Conservation (phyloP, 2,888 invertebrate genomes). For the Mythimna impura region DNA sequence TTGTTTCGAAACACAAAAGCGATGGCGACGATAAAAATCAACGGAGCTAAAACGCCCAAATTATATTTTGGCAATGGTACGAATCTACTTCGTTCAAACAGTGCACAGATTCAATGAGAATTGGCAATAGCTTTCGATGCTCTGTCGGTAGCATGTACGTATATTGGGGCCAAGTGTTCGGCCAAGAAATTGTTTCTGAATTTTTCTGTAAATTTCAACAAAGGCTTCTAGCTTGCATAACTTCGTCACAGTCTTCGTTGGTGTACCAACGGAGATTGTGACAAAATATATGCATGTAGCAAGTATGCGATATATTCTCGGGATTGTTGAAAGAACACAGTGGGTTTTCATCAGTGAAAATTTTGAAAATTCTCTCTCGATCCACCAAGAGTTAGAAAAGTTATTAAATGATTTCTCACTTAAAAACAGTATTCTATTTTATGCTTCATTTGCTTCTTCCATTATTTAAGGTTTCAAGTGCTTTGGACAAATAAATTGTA, state of each 20-base stretch:
- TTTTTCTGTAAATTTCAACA: constrained; percentile 17
- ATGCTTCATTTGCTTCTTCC: too few relatives aligned
- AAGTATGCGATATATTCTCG: too few relatives aligned
- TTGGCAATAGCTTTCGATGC: constrained; percentile 61
- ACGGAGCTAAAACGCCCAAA: constrained; percentile 68
- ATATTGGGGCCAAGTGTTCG: constrained; percentile 60
- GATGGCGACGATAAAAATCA: constrained; percentile 67
- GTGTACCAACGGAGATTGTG: neutral
- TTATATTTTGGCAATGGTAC: constrained; percentile 67
- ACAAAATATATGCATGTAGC: too few relatives aligned
- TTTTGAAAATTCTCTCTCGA: too few relatives aligned
- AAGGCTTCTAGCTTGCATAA: constrained; percentile 23
- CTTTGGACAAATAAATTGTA: neutral
- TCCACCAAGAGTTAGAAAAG: too few relatives aligned
- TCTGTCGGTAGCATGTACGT: constrained; percentile 48
- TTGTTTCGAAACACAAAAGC: constrained; percentile 61
- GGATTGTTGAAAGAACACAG: too few relatives aligned
- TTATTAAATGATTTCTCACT: too few relatives aligned
- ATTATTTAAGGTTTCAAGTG: too few relatives aligned
- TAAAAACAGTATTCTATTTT: too few relatives aligned
- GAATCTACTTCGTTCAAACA: constrained; percentile 43
- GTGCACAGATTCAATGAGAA: constrained; percentile 64
- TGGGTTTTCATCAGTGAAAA: too few relatives aligned
- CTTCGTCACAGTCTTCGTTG: neutral
- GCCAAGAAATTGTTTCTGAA: constrained; percentile 57